Conservation (phyloP, 1,140 invertebrate species). For the Drosophila yakuba region DNA sequence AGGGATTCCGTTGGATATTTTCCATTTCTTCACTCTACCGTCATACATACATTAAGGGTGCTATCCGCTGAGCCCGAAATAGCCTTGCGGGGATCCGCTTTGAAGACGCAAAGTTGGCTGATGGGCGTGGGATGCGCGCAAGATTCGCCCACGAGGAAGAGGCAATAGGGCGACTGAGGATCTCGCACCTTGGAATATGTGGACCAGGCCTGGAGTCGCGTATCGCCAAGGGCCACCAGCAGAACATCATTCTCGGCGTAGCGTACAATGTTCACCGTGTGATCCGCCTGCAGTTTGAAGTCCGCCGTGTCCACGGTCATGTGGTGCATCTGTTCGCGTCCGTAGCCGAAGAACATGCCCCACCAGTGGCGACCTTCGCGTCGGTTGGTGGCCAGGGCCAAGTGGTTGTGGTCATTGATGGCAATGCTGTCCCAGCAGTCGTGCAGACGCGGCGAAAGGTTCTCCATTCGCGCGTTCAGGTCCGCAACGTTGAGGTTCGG, state of each 20-base stretch:
- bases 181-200: slow-evolving; percentile 60
- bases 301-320: slow-evolving; percentile 60
- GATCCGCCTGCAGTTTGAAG: slow-evolving; percentile 57
- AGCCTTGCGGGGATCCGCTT: slow-evolving; percentile 21
- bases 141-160: slow-evolving; percentile 59
- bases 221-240: slow-evolving; percentile 61
- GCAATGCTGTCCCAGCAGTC: slow-evolving; percentile 69
- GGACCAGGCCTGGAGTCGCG: slow-evolving; percentile 62
- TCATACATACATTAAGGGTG: slow-evolving; percentile 46
- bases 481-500: slow-evolving; percentile 66
- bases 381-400: slow-evolving; percentile 61
- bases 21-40: background rate
- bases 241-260: slow-evolving; percentile 61
- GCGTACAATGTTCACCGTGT: slow-evolving; percentile 61
- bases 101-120: slow-evolving; percentile 59
- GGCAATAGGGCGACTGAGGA: slow-evolving; percentile 41
- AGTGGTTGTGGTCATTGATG: slow-evolving; percentile 53
- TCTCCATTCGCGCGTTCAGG: slow-evolving; percentile 64
- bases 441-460: slow-evolving; percentile 59
- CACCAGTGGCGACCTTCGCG: slow-evolving; percentile 66
- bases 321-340: slow-evolving; percentile 9
- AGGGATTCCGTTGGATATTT: too few relatives aligned
- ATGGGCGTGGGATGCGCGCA: slow-evolving; percentile 54
- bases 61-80: slow-evolving; percentile 50
- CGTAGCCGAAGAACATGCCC: slow-evolving; percentile 62